phyloP scores from a whole-genome alignment of 2,797 vertebrate genomes.

The Urophycis tenuis region DNA sequence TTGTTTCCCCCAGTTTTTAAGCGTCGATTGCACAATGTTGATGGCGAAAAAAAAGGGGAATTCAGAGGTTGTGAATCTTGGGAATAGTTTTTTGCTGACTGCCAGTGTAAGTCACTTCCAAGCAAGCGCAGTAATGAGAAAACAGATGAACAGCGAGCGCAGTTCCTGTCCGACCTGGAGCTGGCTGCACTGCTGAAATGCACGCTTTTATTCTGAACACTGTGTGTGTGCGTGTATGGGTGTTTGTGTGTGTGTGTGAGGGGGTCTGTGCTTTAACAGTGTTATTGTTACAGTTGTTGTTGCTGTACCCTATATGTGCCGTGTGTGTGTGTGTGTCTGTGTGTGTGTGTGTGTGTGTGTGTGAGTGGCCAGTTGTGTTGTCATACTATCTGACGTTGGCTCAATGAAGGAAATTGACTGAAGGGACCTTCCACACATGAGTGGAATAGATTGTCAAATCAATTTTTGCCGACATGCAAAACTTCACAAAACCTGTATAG shows the following conservation, averaged over 20 bases:
- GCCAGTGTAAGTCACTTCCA: constrained; percentile 8
- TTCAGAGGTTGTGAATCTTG: not conserved
- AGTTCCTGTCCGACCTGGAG: constrained; percentile 1
- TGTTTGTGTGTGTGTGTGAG: constrained; percentile 1
- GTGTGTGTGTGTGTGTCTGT: not conserved
- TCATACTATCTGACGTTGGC: not conserved
- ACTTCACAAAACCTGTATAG: not conserved
- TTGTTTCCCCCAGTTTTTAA: not conserved
- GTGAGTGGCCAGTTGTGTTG: not conserved
- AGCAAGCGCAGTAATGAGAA: not conserved
- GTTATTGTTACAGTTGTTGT: not conserved
- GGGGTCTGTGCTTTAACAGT: not conserved
- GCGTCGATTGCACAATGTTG: not conserved
- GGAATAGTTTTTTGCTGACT: constrained; percentile 6
- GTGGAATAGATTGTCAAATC: not conserved
- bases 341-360: no score
- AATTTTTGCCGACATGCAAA: not conserved
- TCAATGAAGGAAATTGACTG: no score
- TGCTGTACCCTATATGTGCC: not conserved
- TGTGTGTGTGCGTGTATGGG: not conserved
- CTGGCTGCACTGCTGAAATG: not conserved
- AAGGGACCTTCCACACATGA: not conserved
- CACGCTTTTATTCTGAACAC: not conserved
- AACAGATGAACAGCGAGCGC: constrained; percentile 11
- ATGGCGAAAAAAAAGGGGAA: not conserved